A percentile compares a stretch with the other conserved stretches of the same genome.
phyloP scores from a whole-genome alignment of 2,888 invertebrate genomes.

The Cremastinae sp. region DNA sequence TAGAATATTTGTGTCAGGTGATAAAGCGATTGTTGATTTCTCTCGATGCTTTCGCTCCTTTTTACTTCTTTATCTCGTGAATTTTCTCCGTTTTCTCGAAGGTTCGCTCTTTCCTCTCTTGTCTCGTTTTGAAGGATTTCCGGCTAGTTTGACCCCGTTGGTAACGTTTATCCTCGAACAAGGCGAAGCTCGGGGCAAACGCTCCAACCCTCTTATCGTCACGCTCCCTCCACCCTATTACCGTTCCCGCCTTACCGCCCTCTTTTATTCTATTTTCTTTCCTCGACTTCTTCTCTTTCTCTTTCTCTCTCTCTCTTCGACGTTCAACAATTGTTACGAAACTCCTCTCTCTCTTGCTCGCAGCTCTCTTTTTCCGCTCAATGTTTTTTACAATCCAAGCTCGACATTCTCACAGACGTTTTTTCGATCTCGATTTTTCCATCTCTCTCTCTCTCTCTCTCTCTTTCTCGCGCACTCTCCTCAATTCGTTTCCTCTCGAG shows the following conservation, averaged over 20 bases:
- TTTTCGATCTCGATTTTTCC: conserved; percentile 6
- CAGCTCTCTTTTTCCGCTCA: background rate
- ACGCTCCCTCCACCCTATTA: conserved; percentile 9
- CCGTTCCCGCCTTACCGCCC: background rate
- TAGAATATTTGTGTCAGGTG: background rate
- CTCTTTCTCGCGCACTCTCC: conserved; percentile 37
- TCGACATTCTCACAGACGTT: conserved; percentile 6
- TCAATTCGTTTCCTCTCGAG: conserved; percentile 39
- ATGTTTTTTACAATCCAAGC: conserved; percentile 8
- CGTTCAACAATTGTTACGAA: background rate
- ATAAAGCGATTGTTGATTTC: conserved; percentile 32
- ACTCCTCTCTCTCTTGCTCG: background rate
- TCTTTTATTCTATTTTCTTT: conserved; percentile 18
- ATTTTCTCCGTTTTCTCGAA: conserved; percentile 21
- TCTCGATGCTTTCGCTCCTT: conserved; percentile 44
- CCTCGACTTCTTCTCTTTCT: conserved; percentile 16
- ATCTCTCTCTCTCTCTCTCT: conserved; percentile 28
- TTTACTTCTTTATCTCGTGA: conserved; percentile 28
- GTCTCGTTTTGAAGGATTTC: conserved; percentile 34
- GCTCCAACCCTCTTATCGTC: conserved; percentile 41
- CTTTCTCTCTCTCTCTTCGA: conserved; percentile 3
- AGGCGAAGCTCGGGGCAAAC: conserved; percentile 15
- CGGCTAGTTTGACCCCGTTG: conserved; percentile 56
- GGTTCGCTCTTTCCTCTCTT: conserved; percentile 19
- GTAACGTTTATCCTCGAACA: conserved; percentile 64